These are phyloP conservation scores for Sitta carolinensis DNA, from an alignment of 2,797 vertebrate genomes.

Conservation along the genomic window DNA sequence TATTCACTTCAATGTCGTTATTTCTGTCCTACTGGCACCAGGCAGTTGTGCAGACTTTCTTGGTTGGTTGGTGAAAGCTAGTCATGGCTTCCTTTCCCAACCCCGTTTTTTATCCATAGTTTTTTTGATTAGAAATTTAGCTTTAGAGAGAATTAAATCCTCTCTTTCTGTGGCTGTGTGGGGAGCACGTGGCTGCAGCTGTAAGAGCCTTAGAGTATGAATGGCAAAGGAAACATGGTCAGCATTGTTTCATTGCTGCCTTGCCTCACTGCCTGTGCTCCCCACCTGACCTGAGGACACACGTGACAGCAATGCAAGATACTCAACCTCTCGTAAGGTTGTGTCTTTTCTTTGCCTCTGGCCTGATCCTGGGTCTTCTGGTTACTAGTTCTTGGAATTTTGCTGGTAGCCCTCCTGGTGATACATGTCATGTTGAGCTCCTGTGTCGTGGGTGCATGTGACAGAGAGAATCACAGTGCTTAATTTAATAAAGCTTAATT, in stretches of 20 bases:
- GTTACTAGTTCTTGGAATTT: conserved; percentile 1
- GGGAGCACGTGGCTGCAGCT: conserved; percentile 30
- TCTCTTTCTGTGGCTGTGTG: background rate
- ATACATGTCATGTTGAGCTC: conserved; percentile 30
- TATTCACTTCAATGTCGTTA: background rate
- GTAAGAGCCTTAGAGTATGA: background rate
- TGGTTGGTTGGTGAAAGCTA: background rate
- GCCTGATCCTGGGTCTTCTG: background rate
- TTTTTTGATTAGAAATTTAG: conserved; percentile 9
- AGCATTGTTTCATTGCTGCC: background rate
- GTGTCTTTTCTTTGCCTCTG: conserved; percentile 5
- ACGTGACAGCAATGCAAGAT: conserved; percentile 42
- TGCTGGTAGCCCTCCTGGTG: conserved; percentile 26
- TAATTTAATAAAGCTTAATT: conserved; percentile 41
- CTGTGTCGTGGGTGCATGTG: background rate
- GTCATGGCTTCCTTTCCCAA: background rate
- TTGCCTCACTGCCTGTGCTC: background rate
- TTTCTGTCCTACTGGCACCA: background rate
- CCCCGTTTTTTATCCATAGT: background rate
- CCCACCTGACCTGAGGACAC: conserved; percentile 23
- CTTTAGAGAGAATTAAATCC: background rate
- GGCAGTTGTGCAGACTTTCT: background rate
- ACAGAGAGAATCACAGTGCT: conserved; percentile 27
- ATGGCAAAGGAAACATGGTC: background rate
- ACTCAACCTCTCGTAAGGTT: background rate